Conservation (phyloP, 2,113 vertebrate species). For the Excalfactoria chinensis region DNA sequence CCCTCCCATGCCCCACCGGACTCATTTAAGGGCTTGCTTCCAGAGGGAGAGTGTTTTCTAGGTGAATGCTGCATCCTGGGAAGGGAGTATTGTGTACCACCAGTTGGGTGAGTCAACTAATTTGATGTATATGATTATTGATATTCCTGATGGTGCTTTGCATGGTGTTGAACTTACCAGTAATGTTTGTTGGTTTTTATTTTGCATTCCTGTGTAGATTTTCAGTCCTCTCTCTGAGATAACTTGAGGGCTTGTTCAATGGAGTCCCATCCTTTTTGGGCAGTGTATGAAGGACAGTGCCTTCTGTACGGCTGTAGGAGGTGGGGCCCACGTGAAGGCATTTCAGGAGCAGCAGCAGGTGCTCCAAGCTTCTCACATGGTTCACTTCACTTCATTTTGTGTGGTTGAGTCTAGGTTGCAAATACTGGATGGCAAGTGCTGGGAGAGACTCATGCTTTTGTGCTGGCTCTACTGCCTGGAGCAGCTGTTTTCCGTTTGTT, state of each 20-base stretch:
- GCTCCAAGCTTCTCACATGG: fast-evolving
- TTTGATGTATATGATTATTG: no score
- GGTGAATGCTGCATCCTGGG: no score
- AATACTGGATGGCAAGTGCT: neutral
- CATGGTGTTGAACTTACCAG: no score
- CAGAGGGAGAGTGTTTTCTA: no score
- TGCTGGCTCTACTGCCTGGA: neutral
- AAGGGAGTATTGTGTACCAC: no score
- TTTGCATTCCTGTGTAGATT: neutral
- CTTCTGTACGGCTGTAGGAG: neutral
- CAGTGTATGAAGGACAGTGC: no score
- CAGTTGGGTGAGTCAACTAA: no score
- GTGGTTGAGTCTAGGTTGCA: neutral
- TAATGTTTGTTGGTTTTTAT: neutral
- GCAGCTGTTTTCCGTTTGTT: neutral
- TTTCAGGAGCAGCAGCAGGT: neutral
- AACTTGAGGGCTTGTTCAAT: neutral
- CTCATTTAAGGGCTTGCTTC: no score
- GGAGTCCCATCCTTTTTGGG: neutral
- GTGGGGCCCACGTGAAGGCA: fast-evolving
- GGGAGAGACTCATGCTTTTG: neutral
- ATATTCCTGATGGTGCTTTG: no score
- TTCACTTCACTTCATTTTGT: neutral
- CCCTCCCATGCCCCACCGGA: no score
- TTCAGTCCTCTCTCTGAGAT: neutral